These are phyloP conservation scores for Horisme vitalbata DNA, from an alignment of 2,888 invertebrate genomes.

Conservation along the genomic window DNA sequence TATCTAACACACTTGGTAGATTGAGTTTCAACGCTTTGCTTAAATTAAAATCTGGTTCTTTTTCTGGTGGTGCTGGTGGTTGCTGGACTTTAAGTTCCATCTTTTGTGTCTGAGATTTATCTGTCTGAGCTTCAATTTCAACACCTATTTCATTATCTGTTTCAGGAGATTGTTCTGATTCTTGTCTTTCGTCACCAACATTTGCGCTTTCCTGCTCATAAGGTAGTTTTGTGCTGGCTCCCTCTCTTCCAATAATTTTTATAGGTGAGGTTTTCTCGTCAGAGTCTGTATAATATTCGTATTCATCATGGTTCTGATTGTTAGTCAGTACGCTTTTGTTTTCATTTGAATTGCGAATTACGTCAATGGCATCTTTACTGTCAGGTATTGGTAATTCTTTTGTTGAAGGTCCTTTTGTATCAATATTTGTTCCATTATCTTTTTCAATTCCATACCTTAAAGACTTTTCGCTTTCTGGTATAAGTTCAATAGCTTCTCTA, in stretches of 20 bases:
- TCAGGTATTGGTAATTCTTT: neutral
- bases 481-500: constrained; percentile 45
- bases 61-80: neutral
- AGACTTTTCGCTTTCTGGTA: constrained; percentile 31
- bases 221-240: constrained; percentile 29
- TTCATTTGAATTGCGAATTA: constrained; percentile 12
- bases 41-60: constrained; percentile 8
- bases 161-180: constrained; percentile 10
- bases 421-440: constrained; percentile 9
- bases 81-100: neutral
- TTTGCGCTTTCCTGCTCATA: constrained; percentile 28
- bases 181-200: constrained; percentile 17
- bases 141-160: constrained; percentile 21
- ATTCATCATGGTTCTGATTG: constrained; percentile 10
- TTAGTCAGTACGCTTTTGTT: too few relatives aligned
- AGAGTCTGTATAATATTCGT: constrained; percentile 28
- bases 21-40: constrained; percentile 34
- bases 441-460: constrained; percentile 27
- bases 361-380: neutral
- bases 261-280: constrained; percentile 16
- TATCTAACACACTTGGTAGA: constrained; percentile 45
- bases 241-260: constrained; percentile 3
- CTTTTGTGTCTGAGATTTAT: neutral
- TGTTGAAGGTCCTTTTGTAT: neutral
- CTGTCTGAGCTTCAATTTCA: constrained; percentile 17